A percentile compares a stretch with the other conserved stretches of the same genome.
Evolutionary conservation across 2,113 vertebrate genomes (phyloP).

Genomic region (Seriola dumerili): DNA sequence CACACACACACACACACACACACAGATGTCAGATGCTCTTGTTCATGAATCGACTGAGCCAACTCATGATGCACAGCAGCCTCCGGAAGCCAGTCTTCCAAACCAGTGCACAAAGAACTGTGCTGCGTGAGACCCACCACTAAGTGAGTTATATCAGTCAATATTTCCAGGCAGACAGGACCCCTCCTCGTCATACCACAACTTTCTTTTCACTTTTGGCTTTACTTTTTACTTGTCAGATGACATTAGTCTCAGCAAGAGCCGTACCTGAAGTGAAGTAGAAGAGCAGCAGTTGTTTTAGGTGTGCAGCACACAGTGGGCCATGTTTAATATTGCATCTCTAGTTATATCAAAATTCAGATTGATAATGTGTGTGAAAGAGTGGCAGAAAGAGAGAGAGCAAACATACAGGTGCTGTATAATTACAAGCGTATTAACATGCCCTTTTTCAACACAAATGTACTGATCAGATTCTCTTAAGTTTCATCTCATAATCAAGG

Average conservation of each 20-base stretch:
- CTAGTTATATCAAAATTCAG: neutral
- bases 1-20: neutral
- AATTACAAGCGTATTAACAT: too few species aligned
- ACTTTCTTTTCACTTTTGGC: constrained; percentile 39
- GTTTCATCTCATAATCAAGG: neutral
- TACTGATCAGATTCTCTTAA: neutral
- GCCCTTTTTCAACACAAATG: neutral
- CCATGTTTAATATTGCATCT: neutral
- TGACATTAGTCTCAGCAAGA: constrained; percentile 37
- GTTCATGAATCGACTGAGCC: constrained; percentile 40
- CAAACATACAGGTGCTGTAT: too few species aligned
- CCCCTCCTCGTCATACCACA: constrained; percentile 22
- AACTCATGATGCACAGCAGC: neutral
- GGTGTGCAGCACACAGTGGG: neutral
- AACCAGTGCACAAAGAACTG: constrained; percentile 51
- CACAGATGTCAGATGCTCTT: constrained; percentile 2
- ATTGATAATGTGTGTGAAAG: neutral
- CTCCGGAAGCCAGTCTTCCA: constrained; percentile 59
- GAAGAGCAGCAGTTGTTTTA: constrained; percentile 11
- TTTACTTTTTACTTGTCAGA: constrained; percentile 46
- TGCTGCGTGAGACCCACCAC: constrained; percentile 14
- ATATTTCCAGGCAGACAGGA: constrained; percentile 54
- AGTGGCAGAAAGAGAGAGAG: neutral
- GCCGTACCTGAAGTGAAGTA: neutral
- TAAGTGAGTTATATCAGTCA: constrained; percentile 51